Base-by-base conservation (phyloP, 2,797 vertebrate genomes). In the Chromobotia macracanthus region DNA sequence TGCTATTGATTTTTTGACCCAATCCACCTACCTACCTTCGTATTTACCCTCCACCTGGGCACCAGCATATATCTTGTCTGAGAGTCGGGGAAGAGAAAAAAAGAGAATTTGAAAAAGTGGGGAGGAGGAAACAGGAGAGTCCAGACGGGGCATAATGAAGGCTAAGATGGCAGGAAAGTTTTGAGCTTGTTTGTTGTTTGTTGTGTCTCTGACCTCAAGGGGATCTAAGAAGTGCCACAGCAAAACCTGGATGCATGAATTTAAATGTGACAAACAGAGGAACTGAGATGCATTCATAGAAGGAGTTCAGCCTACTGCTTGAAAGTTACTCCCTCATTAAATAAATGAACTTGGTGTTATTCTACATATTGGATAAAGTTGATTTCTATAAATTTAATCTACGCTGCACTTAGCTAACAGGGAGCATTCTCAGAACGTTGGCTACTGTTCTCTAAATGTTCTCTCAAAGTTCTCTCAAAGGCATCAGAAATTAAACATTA, bases 1-100 rank as follows among this genome's bases (percentile, higher is more conserved):
- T 77, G 87, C 90, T 94, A 94, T 94, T 93, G 94, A 94, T 94
- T 93, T 89, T 90, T 87, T 86, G 55, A 11, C 75, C 70, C 31
- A 63, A 48, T 35, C 68, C 48, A 1, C 28, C 28, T 4, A 28
- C 28, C 28, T 28, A 28, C 73, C 77, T 79, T 69, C 60, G 48
- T 72, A 68, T 70, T 55, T 71, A 71, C 61, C 56, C 84, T 91
- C 90, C 88, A 93, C 93, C 91, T 93, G 91, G 91, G 89, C 91
- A 90, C 89, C 83, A 73, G 91, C 90, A 93, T 93, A 92, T 88
- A 93, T 91, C 91, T 91, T 91, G 87, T 87, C 88, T 89, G 91
- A 89, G 81, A 82, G 68, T 66, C 35, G 58, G 73, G 76, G 79
- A 65, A 81, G 70, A 84, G 76, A 80, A 28, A 58, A 44, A 78